Percentiles rank a stretch among this genome's conserved stretches.
Evolutionary conservation across 2,797 vertebrate species (phyloP).

Genomic region (Ctenochaetus hawaiiensis): DNA sequence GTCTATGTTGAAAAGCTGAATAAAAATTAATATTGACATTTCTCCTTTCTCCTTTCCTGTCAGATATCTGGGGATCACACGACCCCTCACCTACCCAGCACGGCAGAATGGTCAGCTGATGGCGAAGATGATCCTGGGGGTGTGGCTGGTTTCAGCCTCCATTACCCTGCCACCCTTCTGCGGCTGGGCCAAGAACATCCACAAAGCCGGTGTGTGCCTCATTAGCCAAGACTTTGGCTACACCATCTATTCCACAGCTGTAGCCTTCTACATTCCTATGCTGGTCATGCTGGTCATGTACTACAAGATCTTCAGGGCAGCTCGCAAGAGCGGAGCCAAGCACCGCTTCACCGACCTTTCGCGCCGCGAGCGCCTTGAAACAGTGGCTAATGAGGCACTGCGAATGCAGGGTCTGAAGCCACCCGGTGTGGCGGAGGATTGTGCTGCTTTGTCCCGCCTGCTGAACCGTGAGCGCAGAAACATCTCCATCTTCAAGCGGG

Average conservation of each 20-base stretch:
- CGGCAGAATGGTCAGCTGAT: conserved; percentile 88
- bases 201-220: conserved; percentile 86
- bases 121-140: conserved; percentile 89
- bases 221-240: conserved; percentile 90
- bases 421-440: conserved; percentile 83
- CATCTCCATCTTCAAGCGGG: conserved; percentile 89
- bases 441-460: conserved; percentile 84
- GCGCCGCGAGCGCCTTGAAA: conserved; percentile 79
- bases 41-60: conserved; percentile 43
- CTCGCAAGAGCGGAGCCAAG: conserved; percentile 88
- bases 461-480: conserved; percentile 85
- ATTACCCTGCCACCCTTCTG: conserved; percentile 89
- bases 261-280: conserved; percentile 90
- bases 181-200: conserved; percentile 88
- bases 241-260: conserved; percentile 89
- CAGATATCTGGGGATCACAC: conserved; percentile 88
- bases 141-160: conserved; percentile 88
- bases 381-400: conserved; percentile 80
- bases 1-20: conserved; percentile 1
- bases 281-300: conserved; percentile 90
- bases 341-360: conserved; percentile 85
- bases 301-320: conserved; percentile 89
- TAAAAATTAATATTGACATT: conserved; percentile 15
- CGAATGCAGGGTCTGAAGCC: conserved; percentile 87
- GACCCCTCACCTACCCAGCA: conserved; percentile 88